phyloP scores from a whole-genome alignment of 2,113 vertebrate species.

The Pangasianodon hypophthalmus region DNA sequence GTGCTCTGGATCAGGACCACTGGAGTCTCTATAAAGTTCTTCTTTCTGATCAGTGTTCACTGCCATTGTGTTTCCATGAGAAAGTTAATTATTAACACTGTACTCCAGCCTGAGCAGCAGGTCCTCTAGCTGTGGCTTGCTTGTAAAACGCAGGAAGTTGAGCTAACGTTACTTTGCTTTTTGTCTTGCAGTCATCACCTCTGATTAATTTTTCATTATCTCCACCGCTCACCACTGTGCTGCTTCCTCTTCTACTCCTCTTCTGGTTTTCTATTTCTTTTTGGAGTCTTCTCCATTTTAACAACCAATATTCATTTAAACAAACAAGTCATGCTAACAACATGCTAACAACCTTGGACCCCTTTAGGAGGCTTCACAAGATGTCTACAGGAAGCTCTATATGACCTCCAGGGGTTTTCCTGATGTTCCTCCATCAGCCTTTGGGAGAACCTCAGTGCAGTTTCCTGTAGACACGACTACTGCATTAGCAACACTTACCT shows the following conservation, averaged over 20 bases:
- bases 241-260: too few relatives aligned
- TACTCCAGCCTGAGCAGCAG: too few relatives aligned
- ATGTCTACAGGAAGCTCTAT: neutral
- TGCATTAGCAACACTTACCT: neutral
- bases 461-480: neutral
- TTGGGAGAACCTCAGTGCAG: neutral
- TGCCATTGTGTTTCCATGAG: neutral
- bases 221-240: neutral
- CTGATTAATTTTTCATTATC: too few relatives aligned
- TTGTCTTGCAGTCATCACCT: neutral
- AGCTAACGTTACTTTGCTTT: neutral
- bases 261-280: neutral
- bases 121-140: neutral
- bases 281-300: neutral
- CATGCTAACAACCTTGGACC: neutral
- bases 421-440: neutral
- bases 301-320: neutral
- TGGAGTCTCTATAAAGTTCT: too few relatives aligned
- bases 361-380: neutral
- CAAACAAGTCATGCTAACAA: neutral
- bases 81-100: neutral
- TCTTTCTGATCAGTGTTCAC: too few relatives aligned
- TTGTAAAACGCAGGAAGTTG: neutral
- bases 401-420: neutral
- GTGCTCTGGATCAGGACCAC: too few relatives aligned